Percentiles rank a stretch among this genome's conserved stretches.
Conservation (phyloP, 2,797 vertebrate species). For the Loris lydekkerianus region DNA sequence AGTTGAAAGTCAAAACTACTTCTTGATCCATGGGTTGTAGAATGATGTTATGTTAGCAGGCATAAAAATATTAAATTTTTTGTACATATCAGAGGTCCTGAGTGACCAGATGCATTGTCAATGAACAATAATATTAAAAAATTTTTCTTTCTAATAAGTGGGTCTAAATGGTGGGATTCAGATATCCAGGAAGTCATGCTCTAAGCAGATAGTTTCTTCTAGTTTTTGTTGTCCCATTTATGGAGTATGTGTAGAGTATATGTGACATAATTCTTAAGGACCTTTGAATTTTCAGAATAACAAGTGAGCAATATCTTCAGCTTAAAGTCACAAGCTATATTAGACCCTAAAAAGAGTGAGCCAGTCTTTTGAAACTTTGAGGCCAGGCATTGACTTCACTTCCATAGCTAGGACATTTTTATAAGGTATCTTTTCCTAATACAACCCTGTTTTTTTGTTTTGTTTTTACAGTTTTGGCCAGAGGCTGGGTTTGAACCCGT, state of each 20-base stretch:
- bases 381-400: neutral
- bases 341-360: neutral
- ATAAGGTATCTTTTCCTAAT: neutral
- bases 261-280: neutral
- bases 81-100: neutral
- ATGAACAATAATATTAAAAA: neutral
- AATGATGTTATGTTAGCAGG: neutral
- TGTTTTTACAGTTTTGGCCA: no score
- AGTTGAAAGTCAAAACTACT: neutral
- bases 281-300: neutral
- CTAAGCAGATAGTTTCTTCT: neutral
- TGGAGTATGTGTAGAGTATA: neutral
- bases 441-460: neutral
- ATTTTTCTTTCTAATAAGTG: neutral
- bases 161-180: neutral
- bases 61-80: neutral
- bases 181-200: neutral
- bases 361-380: neutral
- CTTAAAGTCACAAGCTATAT: neutral
- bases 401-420: neutral
- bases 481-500: no score
- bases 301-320: neutral
- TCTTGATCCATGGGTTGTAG: neutral
- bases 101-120: neutral
- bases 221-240: neutral